Conservation (phyloP, 2,888 invertebrate species). For the Parelbella ahira region DNA sequence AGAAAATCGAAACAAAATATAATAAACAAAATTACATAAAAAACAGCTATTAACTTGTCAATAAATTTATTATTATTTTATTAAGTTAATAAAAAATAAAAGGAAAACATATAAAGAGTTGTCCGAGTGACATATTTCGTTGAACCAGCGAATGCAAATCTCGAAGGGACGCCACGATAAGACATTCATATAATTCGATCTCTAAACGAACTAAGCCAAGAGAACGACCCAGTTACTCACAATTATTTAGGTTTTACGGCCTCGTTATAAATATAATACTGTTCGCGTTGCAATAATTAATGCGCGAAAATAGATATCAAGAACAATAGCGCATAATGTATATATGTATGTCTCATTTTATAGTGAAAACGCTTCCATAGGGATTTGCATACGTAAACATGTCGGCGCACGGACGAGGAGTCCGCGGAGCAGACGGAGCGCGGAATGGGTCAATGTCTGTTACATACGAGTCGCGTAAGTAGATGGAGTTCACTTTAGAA, state of each 20-base stretch:
- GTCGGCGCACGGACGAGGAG: slow-evolving; percentile 9
- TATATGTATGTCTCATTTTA: too few species aligned
- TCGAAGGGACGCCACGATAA: slow-evolving; percentile 2
- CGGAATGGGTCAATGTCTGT: slow-evolving; percentile 25
- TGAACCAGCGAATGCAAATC: background rate
- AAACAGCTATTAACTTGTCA: too few species aligned
- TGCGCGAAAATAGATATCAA: slow-evolving; percentile 5
- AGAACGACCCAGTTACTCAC: slow-evolving; percentile 14
- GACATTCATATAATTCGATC: slow-evolving; percentile 3
- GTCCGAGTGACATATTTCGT: slow-evolving; percentile 3
- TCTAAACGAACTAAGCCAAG: slow-evolving; percentile 9
- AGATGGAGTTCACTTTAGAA: slow-evolving; percentile 33
- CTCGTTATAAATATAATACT: slow-evolving; percentile 17
- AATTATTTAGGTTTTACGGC: slow-evolving; percentile 12
- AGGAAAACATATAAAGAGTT: too few species aligned
- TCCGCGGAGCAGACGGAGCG: slow-evolving; percentile 11
- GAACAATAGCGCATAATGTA: too few species aligned
- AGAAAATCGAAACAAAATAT: too few species aligned
- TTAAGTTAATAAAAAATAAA: too few species aligned
- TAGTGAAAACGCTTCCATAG: too few species aligned
- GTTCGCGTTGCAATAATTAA: slow-evolving; percentile 1
- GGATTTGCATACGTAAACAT: slow-evolving; percentile 17
- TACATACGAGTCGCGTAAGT: slow-evolving; percentile 49
- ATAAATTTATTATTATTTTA: too few species aligned
- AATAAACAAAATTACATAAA: too few species aligned